Conservation (phyloP, 2,113 vertebrate species). For the Pteropus alecto region DNA sequence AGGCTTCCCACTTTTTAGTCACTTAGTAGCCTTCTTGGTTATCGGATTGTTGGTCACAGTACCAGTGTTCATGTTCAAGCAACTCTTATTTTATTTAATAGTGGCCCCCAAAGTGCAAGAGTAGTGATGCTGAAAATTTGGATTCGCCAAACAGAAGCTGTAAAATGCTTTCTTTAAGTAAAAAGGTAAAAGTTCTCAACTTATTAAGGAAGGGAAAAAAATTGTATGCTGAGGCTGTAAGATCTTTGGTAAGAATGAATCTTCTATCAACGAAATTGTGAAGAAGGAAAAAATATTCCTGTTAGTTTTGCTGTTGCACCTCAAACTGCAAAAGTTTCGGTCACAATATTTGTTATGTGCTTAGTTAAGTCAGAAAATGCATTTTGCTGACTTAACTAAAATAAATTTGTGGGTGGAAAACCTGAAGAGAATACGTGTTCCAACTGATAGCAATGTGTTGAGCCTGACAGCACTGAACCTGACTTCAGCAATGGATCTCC, state of each 20-base stretch:
- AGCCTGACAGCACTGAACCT: neutral
- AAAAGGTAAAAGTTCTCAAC: neutral
- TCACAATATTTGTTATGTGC: neutral
- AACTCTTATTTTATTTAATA: neutral
- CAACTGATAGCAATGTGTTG: neutral
- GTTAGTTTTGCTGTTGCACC: neutral
- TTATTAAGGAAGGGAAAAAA: neutral
- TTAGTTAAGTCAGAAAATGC: neutral
- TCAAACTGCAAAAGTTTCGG: neutral
- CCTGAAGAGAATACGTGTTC: neutral
- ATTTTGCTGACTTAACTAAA: no score
- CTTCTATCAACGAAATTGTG: neutral
- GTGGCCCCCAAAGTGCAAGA: neutral
- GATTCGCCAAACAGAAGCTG: neutral
- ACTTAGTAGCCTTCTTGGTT: neutral
- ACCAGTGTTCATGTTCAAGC: neutral
- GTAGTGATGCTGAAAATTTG: neutral
- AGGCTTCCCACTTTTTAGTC: neutral
- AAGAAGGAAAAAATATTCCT: neutral
- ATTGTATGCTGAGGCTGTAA: neutral
- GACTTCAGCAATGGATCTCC: neutral
- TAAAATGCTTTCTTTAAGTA: neutral
- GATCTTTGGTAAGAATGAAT: neutral
- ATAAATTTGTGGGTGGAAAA: neutral
- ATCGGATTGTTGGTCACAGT: neutral